Evolutionary conservation across 2,888 invertebrate genomes (phyloP), one percentile per base, ranked within the genome.

Genomic region (Drosophila rubida): DNA sequence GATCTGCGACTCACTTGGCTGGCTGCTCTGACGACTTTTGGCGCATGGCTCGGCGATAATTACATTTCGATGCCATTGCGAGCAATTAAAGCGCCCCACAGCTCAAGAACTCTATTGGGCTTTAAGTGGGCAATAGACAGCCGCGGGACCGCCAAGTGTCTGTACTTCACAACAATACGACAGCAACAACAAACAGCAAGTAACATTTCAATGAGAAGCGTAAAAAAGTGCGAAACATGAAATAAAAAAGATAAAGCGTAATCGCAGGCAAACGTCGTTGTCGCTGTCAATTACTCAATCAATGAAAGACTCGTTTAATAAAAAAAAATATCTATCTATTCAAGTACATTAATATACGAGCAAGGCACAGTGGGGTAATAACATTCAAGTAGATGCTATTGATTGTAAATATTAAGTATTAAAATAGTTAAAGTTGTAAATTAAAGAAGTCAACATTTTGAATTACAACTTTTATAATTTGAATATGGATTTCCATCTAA

Each of bases 261-360:
- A 78, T 78, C 76, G 67, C 62, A 67, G 68, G 70, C 78, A 35
- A 80, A 66, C 63, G 49, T 49, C 39, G 46, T 63, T 58, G 68
- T 68, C 51, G 41, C 8, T 80, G 80, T 77, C 81, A 79, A 80
- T 80, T 79, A 67, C 81, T 79, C 77, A 79, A 80, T 80, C 77
- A 76, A 70, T 66, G 58, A 63, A 54, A 46, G 53, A 69, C 30
- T 62, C 22, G 30, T 37, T 46, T 45, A 62, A 62, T 50, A 51
- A 11, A 49, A 51, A 48, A 66, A 22, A 25, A 53, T n/a, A 48
- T 22, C 30, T 30, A 46, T 41, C 11, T 42, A 61, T 11, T 41
- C n/a, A 37, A 42, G 2, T 45, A 58, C 37, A 13, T n/a, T 27
- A 25, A 19, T 30, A 35, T 25, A 42, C 11, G 22, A 25, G 6